Evolutionary conservation across 2,797 vertebrate species (phyloP), one percentile per base, ranked within the genome.

Genomic region (Stomatorhinus walkeri): DNA sequence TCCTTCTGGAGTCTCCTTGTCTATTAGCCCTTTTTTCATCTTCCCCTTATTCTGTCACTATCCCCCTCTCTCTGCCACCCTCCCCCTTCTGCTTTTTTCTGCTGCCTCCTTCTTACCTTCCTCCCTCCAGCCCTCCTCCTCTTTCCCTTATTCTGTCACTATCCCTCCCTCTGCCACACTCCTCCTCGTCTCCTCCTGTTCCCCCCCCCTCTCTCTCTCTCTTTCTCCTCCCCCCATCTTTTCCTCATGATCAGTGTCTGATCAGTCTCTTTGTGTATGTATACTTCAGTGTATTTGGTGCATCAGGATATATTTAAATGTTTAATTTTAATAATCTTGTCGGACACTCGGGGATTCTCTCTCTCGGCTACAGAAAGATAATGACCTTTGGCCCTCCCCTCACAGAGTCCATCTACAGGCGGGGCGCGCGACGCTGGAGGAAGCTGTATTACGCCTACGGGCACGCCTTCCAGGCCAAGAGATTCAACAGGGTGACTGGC

Each of bases 401-500:
- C 90, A 89, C 93, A 99, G 98, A 99, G 92, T 99, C 98, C 43
- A 99, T 99, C 95, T 99, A 99, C 94, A 96, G 98, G 46, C 95
- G 98, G 89, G 98, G 98, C 89, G 98, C 98, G 0, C 95, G 98
- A 61, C 96, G 98, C 90, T 99, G 98, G 98, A 97, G 98, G 95
- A 99, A 99, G 91, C 97, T 99, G 76, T 99, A 99, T 91, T 99
- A 97, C 93, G 98, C 98, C 92, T 98, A 97, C 86, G 98, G 98
- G 90, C 98, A 99, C 86, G 97, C 97, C 92, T 99, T 99, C 92
- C 98, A 99, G 95, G 98, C 98, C 91, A 99, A 99, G 90, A 96
- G 98, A 91, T 99, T 99, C 91, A 99, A 99, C 94, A 96, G 98
- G 96, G 98, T 99, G 94, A 94, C 59, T 64, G 12, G 8, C 16